Conservation (phyloP, 2,113 vertebrate genomes). For the Desmodus rotundus region DNA sequence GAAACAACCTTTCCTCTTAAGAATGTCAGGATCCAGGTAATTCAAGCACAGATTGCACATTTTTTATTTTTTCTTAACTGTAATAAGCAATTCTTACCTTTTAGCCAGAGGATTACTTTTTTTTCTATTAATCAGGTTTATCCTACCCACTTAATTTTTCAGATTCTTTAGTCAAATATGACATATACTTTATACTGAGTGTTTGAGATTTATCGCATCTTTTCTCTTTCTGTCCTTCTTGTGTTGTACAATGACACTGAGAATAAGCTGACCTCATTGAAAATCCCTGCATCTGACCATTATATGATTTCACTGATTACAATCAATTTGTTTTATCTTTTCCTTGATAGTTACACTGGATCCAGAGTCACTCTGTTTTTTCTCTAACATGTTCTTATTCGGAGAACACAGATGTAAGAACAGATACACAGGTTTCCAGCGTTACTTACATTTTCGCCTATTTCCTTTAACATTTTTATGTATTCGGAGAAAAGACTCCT, state of each 20-base stretch:
- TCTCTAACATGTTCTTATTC: neutral
- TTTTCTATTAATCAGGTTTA: neutral
- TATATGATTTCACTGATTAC: neutral
- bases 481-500: neutral
- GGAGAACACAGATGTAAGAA: neutral
- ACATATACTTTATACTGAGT: neutral
- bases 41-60: slow-evolving; percentile 31
- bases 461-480: neutral
- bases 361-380: neutral
- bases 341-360: neutral
- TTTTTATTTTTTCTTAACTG: slow-evolving; percentile 25
- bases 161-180: neutral
- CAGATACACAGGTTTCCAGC: neutral
- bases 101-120: neutral
- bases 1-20: slow-evolving; percentile 57
- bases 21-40: slow-evolving; percentile 57
- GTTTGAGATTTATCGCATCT: neutral
- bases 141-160: neutral
- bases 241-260: neutral
- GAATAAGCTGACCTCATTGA: neutral
- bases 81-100: slow-evolving; percentile 39
- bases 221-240: neutral
- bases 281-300: fast-evolving
- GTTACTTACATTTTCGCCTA: neutral
- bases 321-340: neutral